Evolutionary conservation across 2,113 vertebrate species (phyloP).

Genomic region (Chlorodrepanis virens): DNA sequence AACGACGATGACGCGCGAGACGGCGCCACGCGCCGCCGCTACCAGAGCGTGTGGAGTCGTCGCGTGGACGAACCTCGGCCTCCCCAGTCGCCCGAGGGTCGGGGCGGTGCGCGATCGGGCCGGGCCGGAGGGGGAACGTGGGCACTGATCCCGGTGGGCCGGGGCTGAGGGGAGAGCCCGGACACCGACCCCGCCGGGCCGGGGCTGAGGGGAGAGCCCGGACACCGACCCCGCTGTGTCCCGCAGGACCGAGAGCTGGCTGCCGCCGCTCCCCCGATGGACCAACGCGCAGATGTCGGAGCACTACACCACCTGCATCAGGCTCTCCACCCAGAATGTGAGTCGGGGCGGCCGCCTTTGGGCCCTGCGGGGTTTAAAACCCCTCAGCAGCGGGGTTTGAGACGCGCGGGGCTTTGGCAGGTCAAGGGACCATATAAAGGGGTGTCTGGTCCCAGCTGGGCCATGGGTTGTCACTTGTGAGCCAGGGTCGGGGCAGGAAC

Average conservation of each 20-base stretch:
- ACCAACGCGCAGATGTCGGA: conserved; percentile 89
- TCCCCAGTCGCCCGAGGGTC: conserved; percentile 61
- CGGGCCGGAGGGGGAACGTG: no score
- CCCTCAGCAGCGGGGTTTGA: no score
- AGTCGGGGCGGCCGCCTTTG: conserved; percentile 21
- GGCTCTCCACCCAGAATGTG: conserved; percentile 92
- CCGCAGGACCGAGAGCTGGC: conserved; percentile 46
- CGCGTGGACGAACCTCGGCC: conserved; percentile 66
- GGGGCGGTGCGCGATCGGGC: not conserved
- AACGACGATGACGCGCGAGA: conserved; percentile 91
- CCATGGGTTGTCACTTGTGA: no score
- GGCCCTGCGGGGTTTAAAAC: no score
- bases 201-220: not conserved
- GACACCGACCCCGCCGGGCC: fast-evolving
- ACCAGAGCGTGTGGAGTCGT: conserved; percentile 80
- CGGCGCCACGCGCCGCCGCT: conserved; percentile 84
- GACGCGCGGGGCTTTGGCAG: no score
- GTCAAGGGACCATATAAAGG: no score
- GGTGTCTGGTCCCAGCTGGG: no score
- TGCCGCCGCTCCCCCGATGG: conserved; percentile 72
- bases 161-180: no score
- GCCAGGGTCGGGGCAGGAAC: no score
- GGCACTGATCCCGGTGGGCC: no score
- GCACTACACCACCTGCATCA: conserved; percentile 95
- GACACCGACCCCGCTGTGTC: not conserved